Conservation (phyloP, 1,140 invertebrate species). For the Drosophila novamexicana region DNA sequence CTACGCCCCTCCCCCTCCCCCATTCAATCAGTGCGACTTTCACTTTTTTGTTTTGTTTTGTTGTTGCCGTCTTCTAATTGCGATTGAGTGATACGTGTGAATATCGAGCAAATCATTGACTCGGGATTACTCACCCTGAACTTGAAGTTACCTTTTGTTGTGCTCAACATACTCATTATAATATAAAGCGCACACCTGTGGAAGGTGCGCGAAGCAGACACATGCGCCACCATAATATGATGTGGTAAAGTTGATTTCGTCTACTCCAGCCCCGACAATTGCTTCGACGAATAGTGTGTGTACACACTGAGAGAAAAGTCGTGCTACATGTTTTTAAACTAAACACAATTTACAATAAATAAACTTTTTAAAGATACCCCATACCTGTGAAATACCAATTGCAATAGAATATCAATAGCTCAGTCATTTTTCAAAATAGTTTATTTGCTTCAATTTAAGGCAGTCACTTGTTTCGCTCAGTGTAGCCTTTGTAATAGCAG, state of each 20-base stretch:
- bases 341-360: too few relatives aligned
- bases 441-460: too few relatives aligned
- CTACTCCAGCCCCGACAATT: conserved; percentile 14
- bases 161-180: conserved; percentile 32
- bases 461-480: conserved; percentile 9
- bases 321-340: neutral
- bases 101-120: conserved; percentile 58
- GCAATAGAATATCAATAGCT: neutral
- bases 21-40: conserved; percentile 52
- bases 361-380: too few relatives aligned
- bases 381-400: too few relatives aligned
- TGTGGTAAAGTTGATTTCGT: conserved; percentile 3
- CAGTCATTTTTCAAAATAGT: too few relatives aligned
- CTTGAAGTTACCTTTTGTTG: conserved; percentile 57
- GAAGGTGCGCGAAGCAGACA: conserved; percentile 16
- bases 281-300: neutral
- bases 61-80: conserved; percentile 53
- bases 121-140: conserved; percentile 74
- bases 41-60: conserved; percentile 46
- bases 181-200: conserved; percentile 55
- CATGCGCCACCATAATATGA: conserved; percentile 6
- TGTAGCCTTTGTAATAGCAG: conserved; percentile 42
- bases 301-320: conserved; percentile 21
- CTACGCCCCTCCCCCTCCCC: too few relatives aligned
- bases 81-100: conserved; percentile 21